Evolutionary conservation across 2,113 vertebrate genomes (phyloP), one percentile per base, ranked within the genome.

Genomic region (Perca fluviatilis): DNA sequence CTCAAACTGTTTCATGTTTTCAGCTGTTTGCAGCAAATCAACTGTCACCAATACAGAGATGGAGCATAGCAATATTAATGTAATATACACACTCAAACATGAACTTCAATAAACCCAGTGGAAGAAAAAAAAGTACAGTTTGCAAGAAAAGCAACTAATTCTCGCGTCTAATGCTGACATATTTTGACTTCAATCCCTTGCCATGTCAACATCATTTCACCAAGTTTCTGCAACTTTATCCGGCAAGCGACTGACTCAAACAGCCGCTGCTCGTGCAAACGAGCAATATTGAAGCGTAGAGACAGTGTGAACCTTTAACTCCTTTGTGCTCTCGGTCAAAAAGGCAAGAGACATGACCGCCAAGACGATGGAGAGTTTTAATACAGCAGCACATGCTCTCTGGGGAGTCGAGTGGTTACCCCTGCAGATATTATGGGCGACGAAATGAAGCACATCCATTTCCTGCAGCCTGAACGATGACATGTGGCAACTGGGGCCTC

Each of bases 371-470:
- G 94, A 95, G 93, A 94, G 94, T 93, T 96, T 96, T 95, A 96
- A 96, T 95, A 95, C 91, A 72, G 80, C 74, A 25, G 77, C 77
- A 65, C 75, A 30, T 60, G 74, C 75, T 91, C 93, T 84, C 86
- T 43, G 79, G 92, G 95, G 92, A 93, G 66, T 67, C 15, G 51
- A 57, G 63, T 43, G 77, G 89, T 90, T 88, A 85, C 75, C 87
- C 91, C 93, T 87, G 92, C 91, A 94, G 95, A 94, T 93, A 94
- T 93, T 93, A 94, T 93, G 90, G 83, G 66, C 79, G 57, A 83
- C 40, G 50, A 96, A 94, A 96, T 95, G 92, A 95, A 95, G 91
- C 84, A 86, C 93, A 95, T 95, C 91, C 89, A 95, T 95, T 95
- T 94, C 90, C 90, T 87, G 81, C 85, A 79, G 87, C 51, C 86